phyloP scores from a whole-genome alignment of 2,797 vertebrate species.

The Fistularia tabacaria region DNA sequence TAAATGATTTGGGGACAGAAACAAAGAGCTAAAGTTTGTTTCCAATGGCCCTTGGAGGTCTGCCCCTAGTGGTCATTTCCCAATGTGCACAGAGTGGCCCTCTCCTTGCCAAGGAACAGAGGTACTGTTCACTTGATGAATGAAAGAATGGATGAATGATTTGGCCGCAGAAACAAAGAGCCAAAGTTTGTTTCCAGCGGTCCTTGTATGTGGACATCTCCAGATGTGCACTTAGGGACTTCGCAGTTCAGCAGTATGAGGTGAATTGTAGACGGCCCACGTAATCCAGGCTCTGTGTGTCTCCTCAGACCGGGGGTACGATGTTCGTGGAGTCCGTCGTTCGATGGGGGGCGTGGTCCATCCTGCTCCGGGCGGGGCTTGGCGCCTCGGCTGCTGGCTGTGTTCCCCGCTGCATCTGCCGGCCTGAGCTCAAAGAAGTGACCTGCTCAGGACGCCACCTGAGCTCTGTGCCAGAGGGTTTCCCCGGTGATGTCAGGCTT shows the following conservation, averaged over 20 bases:
- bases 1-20: not conserved
- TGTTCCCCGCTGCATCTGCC: conserved; percentile 78
- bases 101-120: no score
- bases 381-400: conserved; percentile 65
- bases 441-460: conserved; percentile 81
- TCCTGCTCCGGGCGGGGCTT: conserved; percentile 68
- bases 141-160: not conserved
- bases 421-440: conserved; percentile 71
- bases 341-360: conserved; percentile 63
- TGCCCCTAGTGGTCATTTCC: no score
- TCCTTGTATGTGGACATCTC: no score
- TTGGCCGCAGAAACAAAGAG: no score
- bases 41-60: no score
- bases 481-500: conserved; percentile 72
- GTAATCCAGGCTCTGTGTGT: conserved; percentile 9
- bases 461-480: conserved; percentile 75
- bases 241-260: no score
- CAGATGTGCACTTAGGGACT: no score
- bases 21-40: no score
- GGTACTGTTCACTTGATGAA: no score
- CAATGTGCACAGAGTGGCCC: no score
- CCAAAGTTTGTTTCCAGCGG: no score
- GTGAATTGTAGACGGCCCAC: not conserved
- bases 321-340: conserved; percentile 77
- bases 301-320: conserved; percentile 68